phyloP scores from a whole-genome alignment of 2,113 vertebrate species.

The Brachyistius frenatus region DNA sequence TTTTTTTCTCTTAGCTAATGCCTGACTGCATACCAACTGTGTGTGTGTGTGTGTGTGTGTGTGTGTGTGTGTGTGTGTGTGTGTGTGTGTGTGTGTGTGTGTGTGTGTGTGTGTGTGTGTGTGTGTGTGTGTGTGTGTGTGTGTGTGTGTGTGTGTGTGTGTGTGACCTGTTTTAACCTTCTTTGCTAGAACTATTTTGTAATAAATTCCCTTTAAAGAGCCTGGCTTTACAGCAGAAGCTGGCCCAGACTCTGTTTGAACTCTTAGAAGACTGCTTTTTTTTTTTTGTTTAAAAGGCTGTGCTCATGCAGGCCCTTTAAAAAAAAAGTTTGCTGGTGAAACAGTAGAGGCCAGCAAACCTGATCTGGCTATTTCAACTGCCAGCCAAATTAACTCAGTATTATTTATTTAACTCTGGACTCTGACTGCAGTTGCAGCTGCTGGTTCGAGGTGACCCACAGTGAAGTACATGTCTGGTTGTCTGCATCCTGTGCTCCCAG shows the following conservation, averaged over 20 bases:
- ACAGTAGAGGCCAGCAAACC: constrained; percentile 85
- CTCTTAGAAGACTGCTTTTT: background rate
- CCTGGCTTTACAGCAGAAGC: constrained; percentile 11
- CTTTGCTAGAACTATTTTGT: constrained; percentile 31
- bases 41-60: constrained; percentile 44
- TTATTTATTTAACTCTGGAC: constrained; percentile 86
- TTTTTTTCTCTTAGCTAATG: constrained; percentile 24
- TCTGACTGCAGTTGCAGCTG: constrained; percentile 41
- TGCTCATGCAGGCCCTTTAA: constrained; percentile 40
- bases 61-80: constrained; percentile 27
- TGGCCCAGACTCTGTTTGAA: constrained; percentile 11
- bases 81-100: constrained; percentile 22
- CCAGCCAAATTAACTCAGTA: constrained; percentile 68
- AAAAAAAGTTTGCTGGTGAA: constrained; percentile 75
- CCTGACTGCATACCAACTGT: constrained; percentile 38
- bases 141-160: constrained; percentile 38
- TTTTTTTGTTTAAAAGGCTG: constrained; percentile 38
- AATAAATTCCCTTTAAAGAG: constrained; percentile 48
- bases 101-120: constrained; percentile 31
- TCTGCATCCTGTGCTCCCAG: constrained; percentile 16
- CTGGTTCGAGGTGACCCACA: constrained; percentile 50
- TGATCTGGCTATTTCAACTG: constrained; percentile 75
- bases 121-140: constrained; percentile 12
- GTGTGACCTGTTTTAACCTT: constrained; percentile 8
- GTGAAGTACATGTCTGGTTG: constrained; percentile 8